Conservation (phyloP, 64 coral and sea anemone species). For the Actinia equina region DNA sequence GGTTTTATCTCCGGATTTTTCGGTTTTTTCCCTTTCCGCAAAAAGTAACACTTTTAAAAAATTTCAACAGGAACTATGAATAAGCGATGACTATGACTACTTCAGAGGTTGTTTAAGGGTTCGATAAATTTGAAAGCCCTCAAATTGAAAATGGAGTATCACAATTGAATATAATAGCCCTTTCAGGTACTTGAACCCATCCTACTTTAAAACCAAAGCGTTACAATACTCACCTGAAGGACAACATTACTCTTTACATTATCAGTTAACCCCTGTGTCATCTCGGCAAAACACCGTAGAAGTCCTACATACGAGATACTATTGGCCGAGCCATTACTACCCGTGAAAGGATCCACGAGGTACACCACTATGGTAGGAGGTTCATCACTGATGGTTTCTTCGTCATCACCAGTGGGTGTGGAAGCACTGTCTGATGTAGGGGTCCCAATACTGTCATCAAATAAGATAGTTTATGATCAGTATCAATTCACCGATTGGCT, state of each 20-base stretch:
- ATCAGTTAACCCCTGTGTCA: conserved; percentile 62
- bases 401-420: conserved; percentile 56
- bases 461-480: neutral
- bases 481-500: too few relatives aligned
- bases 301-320: conserved; percentile 71
- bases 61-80: too few relatives aligned
- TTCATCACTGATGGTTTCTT: conserved; percentile 72
- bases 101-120: too few relatives aligned
- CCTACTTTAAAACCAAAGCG: neutral
- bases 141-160: too few relatives aligned
- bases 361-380: conserved; percentile 96
- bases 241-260: conserved; percentile 75
- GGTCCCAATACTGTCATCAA: conserved; percentile 58
- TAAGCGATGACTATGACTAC: too few relatives aligned
- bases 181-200: neutral
- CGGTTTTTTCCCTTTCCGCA: too few relatives aligned
- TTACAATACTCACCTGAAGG: conserved; percentile 53
- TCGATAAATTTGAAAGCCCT: too few relatives aligned
- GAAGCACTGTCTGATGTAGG: conserved; percentile 55
- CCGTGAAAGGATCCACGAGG: conserved; percentile 74
- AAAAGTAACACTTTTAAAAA: too few relatives aligned
- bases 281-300: conserved; percentile 86
- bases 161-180: too few relatives aligned
- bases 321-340: conserved; percentile 22
- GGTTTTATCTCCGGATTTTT: too few relatives aligned